A percentile compares a stretch with the other conserved stretches of the same genome.
Conservation (phyloP, 2,113 vertebrate genomes). For the Chionodraco myersi region DNA sequence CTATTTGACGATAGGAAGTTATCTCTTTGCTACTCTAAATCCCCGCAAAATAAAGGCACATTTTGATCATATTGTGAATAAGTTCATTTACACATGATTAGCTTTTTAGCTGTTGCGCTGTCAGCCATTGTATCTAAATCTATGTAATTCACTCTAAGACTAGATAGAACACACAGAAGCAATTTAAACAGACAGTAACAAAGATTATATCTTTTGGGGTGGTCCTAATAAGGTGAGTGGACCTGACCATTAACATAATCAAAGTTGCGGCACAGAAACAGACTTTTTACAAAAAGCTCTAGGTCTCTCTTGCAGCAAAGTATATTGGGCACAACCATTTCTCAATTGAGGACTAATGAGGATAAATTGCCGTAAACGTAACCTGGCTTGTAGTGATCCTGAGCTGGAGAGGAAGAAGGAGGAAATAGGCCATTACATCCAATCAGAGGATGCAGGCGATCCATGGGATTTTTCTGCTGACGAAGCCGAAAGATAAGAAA, state of each 20-base stretch:
- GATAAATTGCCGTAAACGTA: constrained; percentile 19
- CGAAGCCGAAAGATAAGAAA: constrained; percentile 28
- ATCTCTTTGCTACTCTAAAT: background rate
- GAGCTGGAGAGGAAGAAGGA: constrained; percentile 11
- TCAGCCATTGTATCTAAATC: background rate
- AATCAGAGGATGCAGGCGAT: constrained; percentile 32
- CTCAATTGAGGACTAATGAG: constrained; percentile 34
- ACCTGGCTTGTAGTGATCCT: constrained; percentile 14
- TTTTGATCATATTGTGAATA: background rate
- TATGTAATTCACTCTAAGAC: background rate
- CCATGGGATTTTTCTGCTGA: constrained; percentile 25
- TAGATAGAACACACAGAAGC: background rate
- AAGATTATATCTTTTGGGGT: background rate
- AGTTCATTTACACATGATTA: background rate
- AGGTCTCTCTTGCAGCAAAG: background rate
- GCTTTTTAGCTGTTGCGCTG: background rate
- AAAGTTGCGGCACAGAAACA: constrained; percentile 14
- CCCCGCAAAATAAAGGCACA: background rate
- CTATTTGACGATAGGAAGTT: constrained; percentile 32
- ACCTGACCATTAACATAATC: background rate
- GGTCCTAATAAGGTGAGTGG: constrained; percentile 16
- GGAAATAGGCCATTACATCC: constrained; percentile 39
- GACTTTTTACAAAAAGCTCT: background rate
- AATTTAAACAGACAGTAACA: constrained; percentile 11
- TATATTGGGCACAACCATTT: background rate